A percentile compares a stretch with the other conserved stretches of the same genome.
phyloP scores from a whole-genome alignment of 2,113 vertebrate genomes.

The Rhabdornis inornatus region DNA sequence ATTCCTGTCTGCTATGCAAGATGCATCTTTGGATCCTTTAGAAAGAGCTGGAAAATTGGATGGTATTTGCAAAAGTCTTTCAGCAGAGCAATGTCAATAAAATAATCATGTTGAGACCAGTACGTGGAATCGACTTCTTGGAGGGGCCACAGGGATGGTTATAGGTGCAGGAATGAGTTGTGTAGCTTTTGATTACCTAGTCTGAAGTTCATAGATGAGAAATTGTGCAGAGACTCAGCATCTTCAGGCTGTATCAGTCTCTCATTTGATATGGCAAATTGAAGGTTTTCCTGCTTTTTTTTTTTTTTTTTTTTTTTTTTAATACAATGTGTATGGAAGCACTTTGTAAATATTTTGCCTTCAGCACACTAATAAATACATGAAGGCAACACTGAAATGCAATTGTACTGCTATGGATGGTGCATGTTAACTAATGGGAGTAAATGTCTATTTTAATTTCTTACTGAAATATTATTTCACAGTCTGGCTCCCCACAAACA shows the following conservation, averaged over 20 bases:
- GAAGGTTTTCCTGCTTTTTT: not conserved
- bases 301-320: not conserved
- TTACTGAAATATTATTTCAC: not conserved
- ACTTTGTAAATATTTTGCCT: not conserved
- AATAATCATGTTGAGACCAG: conserved; percentile 73
- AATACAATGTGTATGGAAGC: not conserved
- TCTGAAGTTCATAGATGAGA: conserved; percentile 1
- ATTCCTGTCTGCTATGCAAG: conserved; percentile 75
- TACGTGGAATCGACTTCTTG: conserved; percentile 69
- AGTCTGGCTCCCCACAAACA: not conserved
- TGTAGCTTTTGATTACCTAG: conserved; percentile 65
- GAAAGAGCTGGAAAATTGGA: conserved; percentile 77
- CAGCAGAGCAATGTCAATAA: conserved; percentile 79
- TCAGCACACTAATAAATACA: not conserved
- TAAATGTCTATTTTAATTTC: not conserved
- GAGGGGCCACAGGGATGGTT: conserved; percentile 51
- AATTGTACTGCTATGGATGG: not conserved
- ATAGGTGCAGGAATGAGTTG: conserved; percentile 58
- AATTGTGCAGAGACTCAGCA: not conserved
- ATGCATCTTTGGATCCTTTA: conserved; percentile 79
- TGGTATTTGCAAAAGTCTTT: conserved; percentile 75
- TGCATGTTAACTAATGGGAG: not conserved
- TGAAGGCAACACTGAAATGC: not conserved
- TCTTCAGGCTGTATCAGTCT: not conserved
- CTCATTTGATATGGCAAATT: not conserved